Percentiles rank a stretch among this genome's conserved stretches.
Evolutionary conservation across 2,113 vertebrate genomes (phyloP).

Genomic region (Cheirogaleus medius): DNA sequence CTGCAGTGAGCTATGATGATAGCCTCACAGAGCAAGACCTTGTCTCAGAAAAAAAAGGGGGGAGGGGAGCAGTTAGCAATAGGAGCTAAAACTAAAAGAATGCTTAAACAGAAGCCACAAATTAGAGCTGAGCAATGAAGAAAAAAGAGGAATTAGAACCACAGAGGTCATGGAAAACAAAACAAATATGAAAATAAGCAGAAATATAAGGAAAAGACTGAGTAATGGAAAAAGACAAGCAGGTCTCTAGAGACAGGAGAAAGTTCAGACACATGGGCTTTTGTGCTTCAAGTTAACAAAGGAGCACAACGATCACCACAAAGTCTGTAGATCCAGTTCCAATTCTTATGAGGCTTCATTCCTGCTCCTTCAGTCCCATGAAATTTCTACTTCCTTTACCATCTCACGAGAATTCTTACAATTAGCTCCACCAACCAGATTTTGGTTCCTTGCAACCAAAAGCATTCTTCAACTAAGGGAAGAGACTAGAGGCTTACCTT

Average conservation of each 20-base stretch:
- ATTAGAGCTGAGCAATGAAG: neutral
- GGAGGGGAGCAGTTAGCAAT: neutral
- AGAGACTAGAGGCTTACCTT: constrained; percentile 65
- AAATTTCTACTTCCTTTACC: neutral
- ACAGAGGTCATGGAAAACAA: neutral
- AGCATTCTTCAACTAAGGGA: neutral
- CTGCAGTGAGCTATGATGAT: no score
- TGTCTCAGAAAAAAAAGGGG: no score
- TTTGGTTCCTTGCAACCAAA: neutral
- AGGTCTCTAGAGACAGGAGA: neutral
- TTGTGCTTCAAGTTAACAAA: neutral
- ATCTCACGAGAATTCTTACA: neutral
- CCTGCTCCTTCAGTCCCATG: neutral
- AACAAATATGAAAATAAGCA: neutral
- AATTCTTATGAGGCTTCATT: neutral
- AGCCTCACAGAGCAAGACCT: no score
- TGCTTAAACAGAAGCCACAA: neutral
- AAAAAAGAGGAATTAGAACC: neutral
- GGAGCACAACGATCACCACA: neutral
- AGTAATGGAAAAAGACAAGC: neutral
- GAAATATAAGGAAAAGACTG: neutral
- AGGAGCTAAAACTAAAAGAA: neutral
- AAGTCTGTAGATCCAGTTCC: neutral
- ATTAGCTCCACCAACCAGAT: neutral
- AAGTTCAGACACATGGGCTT: neutral